phyloP scores from a whole-genome alignment of 2,888 invertebrate genomes.

The Rhodophaea formosa region DNA sequence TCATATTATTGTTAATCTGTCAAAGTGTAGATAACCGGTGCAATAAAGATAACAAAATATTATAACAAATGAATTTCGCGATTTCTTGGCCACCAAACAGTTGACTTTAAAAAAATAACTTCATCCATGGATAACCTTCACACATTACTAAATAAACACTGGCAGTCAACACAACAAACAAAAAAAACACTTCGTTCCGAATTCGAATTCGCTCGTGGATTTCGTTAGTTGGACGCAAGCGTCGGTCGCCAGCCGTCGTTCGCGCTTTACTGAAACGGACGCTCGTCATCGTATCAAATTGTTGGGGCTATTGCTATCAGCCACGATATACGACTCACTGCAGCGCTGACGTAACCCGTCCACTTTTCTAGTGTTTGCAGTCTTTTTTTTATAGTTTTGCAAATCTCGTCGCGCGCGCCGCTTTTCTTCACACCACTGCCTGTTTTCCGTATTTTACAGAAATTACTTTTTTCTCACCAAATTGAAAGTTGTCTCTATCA shows the following conservation, averaged over 20 bases:
- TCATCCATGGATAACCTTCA: constrained; percentile 37
- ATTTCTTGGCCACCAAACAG: background rate
- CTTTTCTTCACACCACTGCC: too few relatives aligned
- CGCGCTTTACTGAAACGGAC: constrained; percentile 64
- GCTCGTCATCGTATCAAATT: constrained; percentile 57
- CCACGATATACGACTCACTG: constrained; percentile 35
- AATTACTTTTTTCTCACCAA: too few relatives aligned
- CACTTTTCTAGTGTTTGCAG: constrained; percentile 1
- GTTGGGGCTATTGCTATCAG: constrained; percentile 37
- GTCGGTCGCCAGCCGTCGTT: constrained; percentile 62
- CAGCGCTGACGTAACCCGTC: constrained; percentile 33
- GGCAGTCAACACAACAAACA: constrained; percentile 44
- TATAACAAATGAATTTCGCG: constrained; percentile 12
- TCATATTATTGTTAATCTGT: constrained; percentile 9
- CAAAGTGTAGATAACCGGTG: constrained; percentile 18
- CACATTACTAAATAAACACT: constrained; percentile 44
- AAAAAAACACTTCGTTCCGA: constrained; percentile 45
- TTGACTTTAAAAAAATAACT: constrained; percentile 5
- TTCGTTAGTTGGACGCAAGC: constrained; percentile 47
- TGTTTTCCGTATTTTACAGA: too few relatives aligned
- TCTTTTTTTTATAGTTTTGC: background rate
- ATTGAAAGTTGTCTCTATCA: too few relatives aligned
- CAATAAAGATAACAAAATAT: constrained; percentile 22
- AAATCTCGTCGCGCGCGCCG: background rate
- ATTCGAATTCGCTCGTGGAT: constrained; percentile 45